Base-by-base conservation (phyloP, 1,140 invertebrate genomes). In the Zophobas morio region DNA sequence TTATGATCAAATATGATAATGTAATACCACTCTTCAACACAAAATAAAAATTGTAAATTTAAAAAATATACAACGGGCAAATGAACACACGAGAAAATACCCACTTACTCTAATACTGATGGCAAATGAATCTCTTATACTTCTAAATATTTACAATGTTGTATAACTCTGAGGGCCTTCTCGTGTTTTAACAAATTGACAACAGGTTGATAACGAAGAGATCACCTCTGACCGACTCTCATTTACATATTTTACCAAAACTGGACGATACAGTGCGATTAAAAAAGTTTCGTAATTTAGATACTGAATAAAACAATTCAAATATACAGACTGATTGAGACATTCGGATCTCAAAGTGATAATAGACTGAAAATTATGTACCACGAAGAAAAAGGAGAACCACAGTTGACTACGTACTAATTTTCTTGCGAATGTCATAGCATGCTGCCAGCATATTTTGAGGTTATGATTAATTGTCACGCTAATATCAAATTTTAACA, bases 11-110 rank as follows among this genome's bases (percentile, higher is more conserved):
- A 63, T 8, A 8, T 6, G 4, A 57, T 6, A 57, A 63, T 36
- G 37, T 20, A 66, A 66, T 39, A 66, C 60, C 60, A 66, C 37
- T 66, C 37, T 36, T 66, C 39, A 66, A 66, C 40, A 51, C 42
- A 66, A 42, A 63, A n/a, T 66, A 66, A 66, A 66, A 66, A 20
- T 20, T 66, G 60, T 39, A 66, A 6, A 20, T 46, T 2, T 66
- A 66, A 66, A 66, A 54, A 40, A 42, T 66, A 66, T 39, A 36
- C 60, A 66, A 20, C 20, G 42, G 42, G 42, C 42, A 46, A 8
- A 4, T 4, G 35, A 37, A 39, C 35, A 37, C 33, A 60, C 56
- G 8, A 8, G 35, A 60, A 60, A 46, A 46, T 46, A 3, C 8
- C 8, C 42, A 66, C 42, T 66, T 32, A 39, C 42, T 5, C 39